Evolutionary conservation across 1,140 invertebrate genomes (phyloP), one percentile per base, ranked within the genome.

Genomic region (Triops longicaudatus): DNA sequence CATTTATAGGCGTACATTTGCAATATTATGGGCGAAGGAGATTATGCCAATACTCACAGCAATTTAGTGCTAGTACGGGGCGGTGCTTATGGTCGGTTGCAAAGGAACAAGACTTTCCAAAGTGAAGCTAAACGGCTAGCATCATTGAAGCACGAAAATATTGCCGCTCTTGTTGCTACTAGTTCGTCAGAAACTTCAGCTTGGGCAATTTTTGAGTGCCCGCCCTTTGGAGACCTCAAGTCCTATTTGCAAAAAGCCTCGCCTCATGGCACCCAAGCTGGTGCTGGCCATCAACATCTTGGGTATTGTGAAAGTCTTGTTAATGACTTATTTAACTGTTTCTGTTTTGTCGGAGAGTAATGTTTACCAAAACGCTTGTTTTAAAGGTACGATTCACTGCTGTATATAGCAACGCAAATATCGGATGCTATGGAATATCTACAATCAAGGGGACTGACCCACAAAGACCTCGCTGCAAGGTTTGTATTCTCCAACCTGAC

Each of bases 371-470:
- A 63, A 22, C 10, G 50, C 7, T 7, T 7, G 0, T 63, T 44
- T 5, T 17, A 37, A 4, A 63, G 50, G n/a, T 63, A 63, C n/a
- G 50, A 63, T 63, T 63, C 50, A 14, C 50, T 63, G 14, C 22
- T 63, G 85, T 78, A 81, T 75, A 81, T 85, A 76, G 83, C 83
- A 7, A 81, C 79, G 75, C 85, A 87, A 79, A 86, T 88, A 76
- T 85, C 86, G 28, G 81, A 83, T 37, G 87, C 87, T 9, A 87
- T 88, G 87, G 86, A 86, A 76, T 87, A 86, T 79, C 81, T 88
- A 76, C 85, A 87, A 79, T 83, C 82, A 1, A 80, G 84, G 43
- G 84, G 85, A 77, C 85, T 87, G 81, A 85, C 87, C 0, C 87
- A 88, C 80, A 82, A 85, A 41, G 87, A 88, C 80, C 81, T 88